Evolutionary conservation across 2,797 vertebrate species (phyloP).

Genomic region (Enteromius treurensis): DNA sequence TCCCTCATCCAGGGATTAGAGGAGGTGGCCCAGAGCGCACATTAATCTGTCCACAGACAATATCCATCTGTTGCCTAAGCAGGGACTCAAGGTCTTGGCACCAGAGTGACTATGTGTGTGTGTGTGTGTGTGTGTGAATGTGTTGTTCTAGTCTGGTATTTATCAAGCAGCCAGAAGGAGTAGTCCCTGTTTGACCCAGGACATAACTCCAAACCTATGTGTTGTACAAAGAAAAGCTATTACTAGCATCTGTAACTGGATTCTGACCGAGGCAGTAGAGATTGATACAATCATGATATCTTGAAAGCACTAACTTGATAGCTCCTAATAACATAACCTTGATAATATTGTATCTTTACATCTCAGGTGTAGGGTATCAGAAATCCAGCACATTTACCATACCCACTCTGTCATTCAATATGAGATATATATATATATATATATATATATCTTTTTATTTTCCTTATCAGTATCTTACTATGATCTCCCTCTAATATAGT

Average conservation of each 20-base stretch:
- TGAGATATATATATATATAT: too few relatives aligned
- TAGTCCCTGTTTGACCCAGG: constrained; percentile 50
- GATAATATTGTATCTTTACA: constrained; percentile 17
- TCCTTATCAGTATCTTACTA: background rate
- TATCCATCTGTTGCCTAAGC: constrained; percentile 80
- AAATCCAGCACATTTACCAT: constrained; percentile 17
- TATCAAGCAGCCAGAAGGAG: constrained; percentile 59
- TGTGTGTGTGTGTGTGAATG: constrained; percentile 6
- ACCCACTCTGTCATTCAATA: constrained; percentile 1
- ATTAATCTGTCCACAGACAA: constrained; percentile 79
- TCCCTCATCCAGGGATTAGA: constrained; percentile 66
- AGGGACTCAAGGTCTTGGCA: constrained; percentile 75
- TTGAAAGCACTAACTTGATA: constrained; percentile 12
- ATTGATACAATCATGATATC: constrained; percentile 23
- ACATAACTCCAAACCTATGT: constrained; percentile 34
- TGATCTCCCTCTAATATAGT: background rate
- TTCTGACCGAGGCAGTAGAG: constrained; percentile 6
- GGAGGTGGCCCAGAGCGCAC: constrained; percentile 67
- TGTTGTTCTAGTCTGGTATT: constrained; percentile 31
- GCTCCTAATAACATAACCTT: constrained; percentile 31
- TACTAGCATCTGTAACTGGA: constrained; percentile 36
- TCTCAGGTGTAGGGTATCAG: constrained; percentile 18
- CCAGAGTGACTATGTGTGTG: constrained; percentile 24
- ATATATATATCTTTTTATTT: background rate
- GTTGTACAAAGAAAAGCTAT: constrained; percentile 27